Base-by-base conservation (phyloP, 2,888 invertebrate species). In the Apeira syringaria region DNA sequence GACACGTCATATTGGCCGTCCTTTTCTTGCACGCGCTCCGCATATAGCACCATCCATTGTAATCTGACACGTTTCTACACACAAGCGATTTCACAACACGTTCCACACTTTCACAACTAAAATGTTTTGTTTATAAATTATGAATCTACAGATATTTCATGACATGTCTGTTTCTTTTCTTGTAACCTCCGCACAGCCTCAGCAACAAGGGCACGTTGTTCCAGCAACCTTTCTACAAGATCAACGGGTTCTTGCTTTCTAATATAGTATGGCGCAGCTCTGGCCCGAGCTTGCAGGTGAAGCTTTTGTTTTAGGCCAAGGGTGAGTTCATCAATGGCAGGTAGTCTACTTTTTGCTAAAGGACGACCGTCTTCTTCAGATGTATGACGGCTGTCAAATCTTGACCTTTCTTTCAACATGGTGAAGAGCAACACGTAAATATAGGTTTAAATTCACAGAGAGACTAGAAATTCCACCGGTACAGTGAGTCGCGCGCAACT, bases 31-130 rank as follows among this genome's bases (percentile, higher is more conserved):
- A 78, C 77, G 79, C 78, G 78, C 80, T 82, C 87, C 84, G 87
- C 89, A 87, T 89, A 89, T 89, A 89, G 89, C 89, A 89, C 89
- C 89, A 88, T 87, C 89, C 89, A 88, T 87, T 89, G 89, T 88
- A 89, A 89, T 77, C 87, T 84, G 89, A 89, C 86, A 89, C 88
- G 88, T 82, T 84, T 88, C 74, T 83, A 80, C 78, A 85, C 89
- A 87, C 87, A 84, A 81, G 80, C 85, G 83, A 89, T 89, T 89
- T 89, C 89, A 89, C 89, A 89, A 89, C 87, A 87, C 80, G 74
- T 77, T 84, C 79, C 77, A 83, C 86, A 89, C 89, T 89, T 89
- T 89, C 89, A 90, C 89, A 88, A 79, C 71, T 84, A 83, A 84
- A 88, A 85, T 82, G 82, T 87, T 82, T 85, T 84, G 79, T 81